phyloP scores from a whole-genome alignment of 2,113 vertebrate genomes.

The Burhinus bistriatus region DNA sequence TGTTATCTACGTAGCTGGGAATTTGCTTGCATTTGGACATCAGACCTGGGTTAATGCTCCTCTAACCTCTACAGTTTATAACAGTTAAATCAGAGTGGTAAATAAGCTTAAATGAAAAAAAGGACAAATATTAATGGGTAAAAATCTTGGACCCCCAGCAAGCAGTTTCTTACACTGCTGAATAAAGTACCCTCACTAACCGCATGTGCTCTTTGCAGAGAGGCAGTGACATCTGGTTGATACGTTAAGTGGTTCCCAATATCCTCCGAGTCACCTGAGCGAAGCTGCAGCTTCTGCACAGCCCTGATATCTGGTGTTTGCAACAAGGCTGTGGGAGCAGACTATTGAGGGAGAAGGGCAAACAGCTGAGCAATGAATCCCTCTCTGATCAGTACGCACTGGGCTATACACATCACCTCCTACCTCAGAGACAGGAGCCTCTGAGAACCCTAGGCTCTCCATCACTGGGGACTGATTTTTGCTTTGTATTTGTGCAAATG shows the following conservation, averaged over 20 bases:
- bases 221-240: not conserved
- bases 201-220: not conserved
- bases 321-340: constrained; percentile 2
- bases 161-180: not conserved
- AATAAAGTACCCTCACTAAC: not conserved
- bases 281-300: not conserved
- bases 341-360: not conserved
- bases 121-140: not conserved
- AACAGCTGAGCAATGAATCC: constrained; percentile 29
- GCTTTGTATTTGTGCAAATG: not conserved
- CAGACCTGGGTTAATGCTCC: not conserved
- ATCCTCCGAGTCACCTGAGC: constrained; percentile 36
- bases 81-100: not conserved
- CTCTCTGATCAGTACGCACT: not conserved
- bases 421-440: not conserved
- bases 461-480: not conserved
- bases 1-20: not conserved
- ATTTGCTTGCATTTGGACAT: not conserved
- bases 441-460: not conserved
- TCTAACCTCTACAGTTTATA: not conserved
- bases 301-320: not conserved
- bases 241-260: not conserved
- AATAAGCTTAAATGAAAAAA: not conserved
- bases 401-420: not conserved
- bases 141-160: not conserved